Conservation (phyloP, 2,797 vertebrate genomes). For the Catostomus latipinnis region DNA sequence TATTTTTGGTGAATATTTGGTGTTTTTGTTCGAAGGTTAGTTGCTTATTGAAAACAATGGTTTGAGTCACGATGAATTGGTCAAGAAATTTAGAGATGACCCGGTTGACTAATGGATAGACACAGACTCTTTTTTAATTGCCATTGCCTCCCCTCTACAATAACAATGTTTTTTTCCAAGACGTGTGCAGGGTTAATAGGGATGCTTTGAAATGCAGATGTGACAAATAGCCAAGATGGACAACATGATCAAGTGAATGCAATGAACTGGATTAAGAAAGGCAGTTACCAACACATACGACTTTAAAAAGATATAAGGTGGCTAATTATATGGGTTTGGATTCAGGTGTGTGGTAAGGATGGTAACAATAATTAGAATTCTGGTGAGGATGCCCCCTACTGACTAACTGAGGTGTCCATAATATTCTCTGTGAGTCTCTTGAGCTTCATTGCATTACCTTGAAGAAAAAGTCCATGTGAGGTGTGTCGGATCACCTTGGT, state of each 20-base stretch:
- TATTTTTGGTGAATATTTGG: not conserved
- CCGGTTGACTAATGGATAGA: not conserved
- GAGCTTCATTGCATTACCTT: not conserved
- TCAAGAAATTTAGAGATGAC: not conserved
- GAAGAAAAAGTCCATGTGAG: conserved; percentile 10
- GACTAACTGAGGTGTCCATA: not conserved
- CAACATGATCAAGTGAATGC: not conserved
- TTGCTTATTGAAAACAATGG: not conserved
- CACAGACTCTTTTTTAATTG: too few species aligned
- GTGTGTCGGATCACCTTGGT: conserved; percentile 44
- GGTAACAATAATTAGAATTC: conserved; percentile 11
- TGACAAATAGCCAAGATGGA: conserved; percentile 16
- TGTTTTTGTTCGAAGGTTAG: not conserved
- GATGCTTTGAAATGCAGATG: conserved; percentile 10
- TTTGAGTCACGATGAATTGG: too few species aligned
- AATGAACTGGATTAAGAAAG: not conserved
- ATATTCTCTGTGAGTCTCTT: not conserved
- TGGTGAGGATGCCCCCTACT: not conserved
- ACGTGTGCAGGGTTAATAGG: not conserved
- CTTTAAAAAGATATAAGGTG: conserved; percentile 12
- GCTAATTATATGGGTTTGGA: not conserved
- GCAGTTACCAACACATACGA: conserved; percentile 19
- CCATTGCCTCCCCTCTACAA: too few species aligned
- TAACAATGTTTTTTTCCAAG: too few species aligned
- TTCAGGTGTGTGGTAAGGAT: conserved; percentile 18